These are phyloP conservation scores for Caenorhabditis tropicalis DNA, from an alignment of 1,140 invertebrate species.

Conservation along the genomic window DNA sequence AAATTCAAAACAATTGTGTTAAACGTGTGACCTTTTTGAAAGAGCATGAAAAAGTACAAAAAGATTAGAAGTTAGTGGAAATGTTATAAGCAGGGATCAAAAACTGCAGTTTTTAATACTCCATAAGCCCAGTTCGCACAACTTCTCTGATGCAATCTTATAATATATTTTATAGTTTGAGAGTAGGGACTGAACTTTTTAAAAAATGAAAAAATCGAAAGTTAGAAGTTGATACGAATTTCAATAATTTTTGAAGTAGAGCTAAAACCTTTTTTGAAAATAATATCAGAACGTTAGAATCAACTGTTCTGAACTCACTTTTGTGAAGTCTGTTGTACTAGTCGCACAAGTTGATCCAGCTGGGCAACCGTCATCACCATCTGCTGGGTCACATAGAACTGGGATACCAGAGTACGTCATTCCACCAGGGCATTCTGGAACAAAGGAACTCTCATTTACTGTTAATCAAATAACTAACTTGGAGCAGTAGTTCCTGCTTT, in stretches of 20 bases:
- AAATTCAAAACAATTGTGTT: background rate
- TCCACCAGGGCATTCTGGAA: constrained; percentile 15
- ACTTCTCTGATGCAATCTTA: too few relatives aligned
- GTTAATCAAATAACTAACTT: background rate
- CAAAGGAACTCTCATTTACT: background rate
- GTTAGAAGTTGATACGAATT: too few relatives aligned
- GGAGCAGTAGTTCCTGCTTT: constrained; percentile 17
- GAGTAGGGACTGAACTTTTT: too few relatives aligned
- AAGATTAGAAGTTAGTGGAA: background rate
- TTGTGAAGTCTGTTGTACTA: background rate
- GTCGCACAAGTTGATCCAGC: constrained; percentile 12
- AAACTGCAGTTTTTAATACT: too few relatives aligned
- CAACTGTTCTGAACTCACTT: background rate
- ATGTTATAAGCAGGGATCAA: background rate
- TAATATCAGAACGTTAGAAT: too few relatives aligned
- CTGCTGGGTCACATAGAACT: constrained; percentile 35
- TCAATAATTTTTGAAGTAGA: too few relatives aligned
- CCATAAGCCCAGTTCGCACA: too few relatives aligned
- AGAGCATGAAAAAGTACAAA: background rate
- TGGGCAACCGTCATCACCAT: constrained; percentile 38
- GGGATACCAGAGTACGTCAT: constrained; percentile 35
- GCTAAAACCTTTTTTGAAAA: too few relatives aligned
- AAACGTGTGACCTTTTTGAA: background rate
- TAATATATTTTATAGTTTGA: too few relatives aligned
- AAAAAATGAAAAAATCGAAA: too few relatives aligned